These are phyloP conservation scores for Zaprionus ornatus DNA, from an alignment of 1,140 invertebrate genomes.

Conservation along the genomic window DNA sequence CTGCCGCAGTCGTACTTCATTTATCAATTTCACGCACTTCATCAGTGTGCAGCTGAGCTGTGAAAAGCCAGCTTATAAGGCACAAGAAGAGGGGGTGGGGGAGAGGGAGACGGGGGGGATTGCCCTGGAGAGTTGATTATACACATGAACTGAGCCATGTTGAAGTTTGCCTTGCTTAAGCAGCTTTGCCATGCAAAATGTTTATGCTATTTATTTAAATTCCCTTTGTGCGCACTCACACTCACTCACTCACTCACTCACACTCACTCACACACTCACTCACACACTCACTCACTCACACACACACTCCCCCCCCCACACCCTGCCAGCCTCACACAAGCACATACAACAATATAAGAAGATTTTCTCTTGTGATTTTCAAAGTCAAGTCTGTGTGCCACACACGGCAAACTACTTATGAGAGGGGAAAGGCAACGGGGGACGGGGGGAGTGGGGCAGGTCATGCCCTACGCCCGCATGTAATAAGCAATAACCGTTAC, in stretches of 20 bases:
- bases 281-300: constrained; percentile 5
- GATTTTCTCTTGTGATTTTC: constrained; percentile 60
- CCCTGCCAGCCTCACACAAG: constrained; percentile 16
- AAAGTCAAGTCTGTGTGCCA: constrained; percentile 23
- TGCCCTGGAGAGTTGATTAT: constrained; percentile 52
- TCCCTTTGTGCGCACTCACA: constrained; percentile 33
- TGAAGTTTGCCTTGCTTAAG: constrained; percentile 16
- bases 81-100: neutral
- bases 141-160: constrained; percentile 50
- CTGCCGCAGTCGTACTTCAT: constrained; percentile 24
- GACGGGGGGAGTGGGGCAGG: neutral
- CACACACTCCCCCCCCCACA: too few species aligned
- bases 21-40: constrained; percentile 66
- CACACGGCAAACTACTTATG: constrained; percentile 61
- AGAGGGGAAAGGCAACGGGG: neutral
- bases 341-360: constrained; percentile 60
- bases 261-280: constrained; percentile 3
- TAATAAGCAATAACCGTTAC: constrained; percentile 76
- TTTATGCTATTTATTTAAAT: constrained; percentile 78
- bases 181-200: constrained; percentile 51
- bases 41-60: constrained; percentile 31
- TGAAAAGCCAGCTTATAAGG: neutral
- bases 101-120: neutral
- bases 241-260: constrained; percentile 7
- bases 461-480: constrained; percentile 3